Percentiles rank a stretch among this genome's conserved stretches.
Conservation (phyloP, 2,797 vertebrate genomes). For the Argya squamiceps region DNA sequence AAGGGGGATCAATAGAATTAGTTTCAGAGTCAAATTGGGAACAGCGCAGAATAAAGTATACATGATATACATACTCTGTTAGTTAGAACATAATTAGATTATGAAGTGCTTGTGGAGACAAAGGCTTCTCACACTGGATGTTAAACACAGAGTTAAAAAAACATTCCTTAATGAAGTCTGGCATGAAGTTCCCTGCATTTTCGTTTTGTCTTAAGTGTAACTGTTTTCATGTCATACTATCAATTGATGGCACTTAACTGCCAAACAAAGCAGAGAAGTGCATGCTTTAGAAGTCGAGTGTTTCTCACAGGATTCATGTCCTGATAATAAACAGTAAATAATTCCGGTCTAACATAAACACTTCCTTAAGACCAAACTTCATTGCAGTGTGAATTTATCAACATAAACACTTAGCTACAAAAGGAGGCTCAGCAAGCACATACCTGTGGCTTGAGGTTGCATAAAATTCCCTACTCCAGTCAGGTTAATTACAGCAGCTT, state of each 20-base stretch:
- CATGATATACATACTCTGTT: slow-evolving; percentile 36
- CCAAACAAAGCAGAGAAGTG: not conserved
- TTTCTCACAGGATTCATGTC: not conserved
- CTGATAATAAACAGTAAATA: not conserved
- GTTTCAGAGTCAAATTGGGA: slow-evolving; percentile 60
- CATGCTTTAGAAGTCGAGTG: not conserved
- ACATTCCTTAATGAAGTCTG: slow-evolving; percentile 48
- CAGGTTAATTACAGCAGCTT: slow-evolving; percentile 93
- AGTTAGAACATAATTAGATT: slow-evolving; percentile 37
- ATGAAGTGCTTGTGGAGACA: slow-evolving; percentile 38
- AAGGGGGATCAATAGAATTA: slow-evolving; percentile 66
- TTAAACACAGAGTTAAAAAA: slow-evolving; percentile 24
- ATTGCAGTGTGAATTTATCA: slow-evolving; percentile 36
- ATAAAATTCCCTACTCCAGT: slow-evolving; percentile 91
- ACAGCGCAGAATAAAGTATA: slow-evolving; percentile 58
- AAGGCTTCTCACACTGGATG: not conserved
- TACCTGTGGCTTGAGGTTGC: slow-evolving; percentile 91
- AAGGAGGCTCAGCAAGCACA: slow-evolving; percentile 43
- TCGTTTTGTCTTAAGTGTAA: not conserved
- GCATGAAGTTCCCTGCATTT: not conserved
- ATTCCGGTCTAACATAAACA: not conserved
- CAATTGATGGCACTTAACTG: not conserved
- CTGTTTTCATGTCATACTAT: not conserved
- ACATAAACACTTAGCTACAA: not conserved
- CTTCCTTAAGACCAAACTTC: slow-evolving; percentile 56